Conservation (phyloP, 2,888 invertebrate species). For the Shargacucullia verbasci region DNA sequence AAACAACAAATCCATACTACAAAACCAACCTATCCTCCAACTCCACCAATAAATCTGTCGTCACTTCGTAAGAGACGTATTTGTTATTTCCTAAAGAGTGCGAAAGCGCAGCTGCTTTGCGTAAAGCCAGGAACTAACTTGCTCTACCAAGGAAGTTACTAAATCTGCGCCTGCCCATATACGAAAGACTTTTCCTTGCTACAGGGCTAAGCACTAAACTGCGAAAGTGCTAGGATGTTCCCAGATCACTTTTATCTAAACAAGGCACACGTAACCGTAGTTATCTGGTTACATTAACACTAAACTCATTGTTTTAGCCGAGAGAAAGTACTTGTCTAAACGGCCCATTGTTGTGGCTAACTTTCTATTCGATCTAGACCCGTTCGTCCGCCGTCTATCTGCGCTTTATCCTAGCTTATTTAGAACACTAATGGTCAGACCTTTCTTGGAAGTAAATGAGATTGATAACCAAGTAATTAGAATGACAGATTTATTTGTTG, state of each 20-base stretch:
- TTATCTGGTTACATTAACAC: slow-evolving; percentile 47
- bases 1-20: too few species aligned
- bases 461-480: slow-evolving; percentile 7
- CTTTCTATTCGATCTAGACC: slow-evolving; percentile 67
- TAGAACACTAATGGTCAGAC: slow-evolving; percentile 13
- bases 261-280: slow-evolving; percentile 38
- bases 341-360: slow-evolving; percentile 60
- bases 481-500: background rate
- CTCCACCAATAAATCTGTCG: too few species aligned
- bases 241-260: slow-evolving; percentile 37
- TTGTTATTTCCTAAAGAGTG: too few species aligned
- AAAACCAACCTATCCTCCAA: too few species aligned
- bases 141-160: too few species aligned
- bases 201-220: background rate
- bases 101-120: too few species aligned
- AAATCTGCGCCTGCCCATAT: too few species aligned
- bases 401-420: slow-evolving; percentile 12
- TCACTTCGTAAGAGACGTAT: too few species aligned
- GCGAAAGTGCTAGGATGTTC: slow-evolving; percentile 43
- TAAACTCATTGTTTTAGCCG: slow-evolving; percentile 57
- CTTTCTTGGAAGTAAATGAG: slow-evolving; percentile 15
- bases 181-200: too few species aligned
- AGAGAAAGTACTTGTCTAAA: slow-evolving; percentile 56
- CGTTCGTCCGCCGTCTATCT: slow-evolving; percentile 48
- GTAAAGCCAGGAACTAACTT: too few species aligned